Conservation (phyloP, 2,888 invertebrate genomes). For the Prosopocoilus inquinatus region DNA sequence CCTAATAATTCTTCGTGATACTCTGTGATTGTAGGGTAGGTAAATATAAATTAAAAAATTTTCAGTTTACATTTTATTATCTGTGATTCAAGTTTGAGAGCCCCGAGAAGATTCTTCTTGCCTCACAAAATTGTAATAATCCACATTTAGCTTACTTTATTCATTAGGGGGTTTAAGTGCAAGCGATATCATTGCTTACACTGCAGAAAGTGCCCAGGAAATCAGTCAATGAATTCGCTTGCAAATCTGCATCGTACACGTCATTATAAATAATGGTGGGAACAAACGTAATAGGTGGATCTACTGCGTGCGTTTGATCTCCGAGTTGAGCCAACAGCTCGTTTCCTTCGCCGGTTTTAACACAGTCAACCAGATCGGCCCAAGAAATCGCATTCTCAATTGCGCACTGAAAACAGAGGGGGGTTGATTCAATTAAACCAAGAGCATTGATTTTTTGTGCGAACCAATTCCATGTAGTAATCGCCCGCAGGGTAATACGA, state of each 20-base stretch:
- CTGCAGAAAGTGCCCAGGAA: conserved; percentile 31
- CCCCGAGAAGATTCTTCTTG: no score
- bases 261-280: conserved; percentile 50
- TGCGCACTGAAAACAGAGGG: conserved; percentile 11
- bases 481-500: conserved; percentile 4
- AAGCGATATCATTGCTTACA: neutral
- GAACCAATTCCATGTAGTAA: neutral
- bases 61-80: no score
- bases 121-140: no score
- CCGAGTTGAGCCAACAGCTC: conserved; percentile 46
- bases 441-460: neutral
- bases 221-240: conserved; percentile 28
- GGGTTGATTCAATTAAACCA: neutral
- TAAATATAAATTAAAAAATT: no score
- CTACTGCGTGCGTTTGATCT: conserved; percentile 42
- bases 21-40: no score
- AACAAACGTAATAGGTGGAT: conserved; percentile 46
- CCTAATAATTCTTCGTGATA: no score
- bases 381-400: conserved; percentile 12
- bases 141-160: no score
- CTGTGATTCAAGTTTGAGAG: no score
- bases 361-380: conserved; percentile 38
- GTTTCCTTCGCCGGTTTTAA: conserved; percentile 23
- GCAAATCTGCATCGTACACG: conserved; percentile 29
- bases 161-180: no score